phyloP scores from a whole-genome alignment of 2,113 vertebrate genomes.

The Oplegnathus fasciatus region DNA sequence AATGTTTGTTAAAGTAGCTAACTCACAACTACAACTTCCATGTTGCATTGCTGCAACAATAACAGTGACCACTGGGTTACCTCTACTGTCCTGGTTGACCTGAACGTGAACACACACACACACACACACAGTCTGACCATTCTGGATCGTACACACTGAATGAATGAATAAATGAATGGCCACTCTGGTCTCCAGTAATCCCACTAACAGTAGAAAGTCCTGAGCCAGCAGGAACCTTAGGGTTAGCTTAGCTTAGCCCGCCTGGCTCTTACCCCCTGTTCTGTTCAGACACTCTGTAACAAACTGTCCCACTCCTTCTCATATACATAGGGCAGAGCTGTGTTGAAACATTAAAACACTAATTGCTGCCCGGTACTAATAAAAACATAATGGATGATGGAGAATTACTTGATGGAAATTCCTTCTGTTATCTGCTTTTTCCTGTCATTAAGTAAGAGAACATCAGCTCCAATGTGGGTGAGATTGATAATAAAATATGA shows the following conservation, averaged over 20 bases:
- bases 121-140: conserved; percentile 44
- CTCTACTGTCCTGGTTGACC: conserved; percentile 57
- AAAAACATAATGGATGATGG: background rate
- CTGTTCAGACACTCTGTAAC: conserved; percentile 5
- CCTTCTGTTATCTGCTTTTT: background rate
- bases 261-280: conserved; percentile 24
- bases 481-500: background rate
- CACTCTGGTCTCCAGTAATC: conserved; percentile 69
- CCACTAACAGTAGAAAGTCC: conserved; percentile 73
- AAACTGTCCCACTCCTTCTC: too few species aligned
- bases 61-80: conserved; percentile 44
- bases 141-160: conserved; percentile 59
- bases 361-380: background rate
- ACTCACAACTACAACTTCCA: background rate
- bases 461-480: background rate
- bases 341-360: background rate
- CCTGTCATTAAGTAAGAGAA: background rate
- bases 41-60: background rate
- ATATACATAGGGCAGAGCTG: conserved; percentile 4
- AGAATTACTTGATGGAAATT: background rate
- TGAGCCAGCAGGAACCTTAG: conserved; percentile 72
- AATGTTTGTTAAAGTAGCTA: background rate
- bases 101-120: conserved; percentile 8
- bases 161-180: conserved; percentile 53
- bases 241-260: conserved; percentile 47